Evolutionary conservation across 2,888 invertebrate species (phyloP).

Genomic region (Listrodromus nycthemerus): DNA sequence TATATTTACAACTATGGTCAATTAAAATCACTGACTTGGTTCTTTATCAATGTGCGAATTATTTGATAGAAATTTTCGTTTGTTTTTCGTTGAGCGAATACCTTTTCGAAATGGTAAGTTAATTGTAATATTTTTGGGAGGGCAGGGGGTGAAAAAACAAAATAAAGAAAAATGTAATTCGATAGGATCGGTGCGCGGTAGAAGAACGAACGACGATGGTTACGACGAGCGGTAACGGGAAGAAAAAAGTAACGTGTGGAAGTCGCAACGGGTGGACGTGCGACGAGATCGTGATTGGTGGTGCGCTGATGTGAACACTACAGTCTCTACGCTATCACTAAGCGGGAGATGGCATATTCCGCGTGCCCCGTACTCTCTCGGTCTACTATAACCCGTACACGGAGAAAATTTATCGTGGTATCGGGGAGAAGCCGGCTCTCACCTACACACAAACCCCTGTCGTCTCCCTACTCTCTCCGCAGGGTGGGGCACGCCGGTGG

Average conservation of each 20-base stretch:
- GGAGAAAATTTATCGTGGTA: conserved; percentile 27
- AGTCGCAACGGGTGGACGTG: conserved; percentile 20
- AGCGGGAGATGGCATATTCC: conserved; percentile 76
- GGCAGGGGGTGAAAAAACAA: too few species aligned
- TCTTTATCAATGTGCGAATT: neutral
- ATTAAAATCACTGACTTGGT: neutral
- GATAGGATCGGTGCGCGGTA: neutral
- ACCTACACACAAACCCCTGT: conserved; percentile 56
- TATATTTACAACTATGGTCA: conserved; percentile 14
- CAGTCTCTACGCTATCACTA: conserved; percentile 84
- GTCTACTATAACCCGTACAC: too few species aligned
- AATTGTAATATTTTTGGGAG: neutral
- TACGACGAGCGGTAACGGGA: neutral
- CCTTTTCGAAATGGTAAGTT: neutral
- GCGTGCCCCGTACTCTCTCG: conserved; percentile 58
- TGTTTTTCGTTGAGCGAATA: neutral
- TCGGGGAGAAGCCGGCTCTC: conserved; percentile 32
- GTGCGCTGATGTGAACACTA: conserved; percentile 79
- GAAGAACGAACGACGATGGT: conserved; percentile 12
- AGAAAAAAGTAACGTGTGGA: conserved; percentile 12
- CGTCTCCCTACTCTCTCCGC: conserved; percentile 55
- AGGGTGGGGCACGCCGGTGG: conserved; percentile 69
- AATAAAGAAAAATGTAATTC: neutral
- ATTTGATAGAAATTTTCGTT: conserved; percentile 3
- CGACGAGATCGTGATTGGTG: conserved; percentile 55